A percentile compares a stretch with the other conserved stretches of the same genome.
phyloP scores from a whole-genome alignment of 2,113 vertebrate species.

The Paramisgurnus dabryanus region DNA sequence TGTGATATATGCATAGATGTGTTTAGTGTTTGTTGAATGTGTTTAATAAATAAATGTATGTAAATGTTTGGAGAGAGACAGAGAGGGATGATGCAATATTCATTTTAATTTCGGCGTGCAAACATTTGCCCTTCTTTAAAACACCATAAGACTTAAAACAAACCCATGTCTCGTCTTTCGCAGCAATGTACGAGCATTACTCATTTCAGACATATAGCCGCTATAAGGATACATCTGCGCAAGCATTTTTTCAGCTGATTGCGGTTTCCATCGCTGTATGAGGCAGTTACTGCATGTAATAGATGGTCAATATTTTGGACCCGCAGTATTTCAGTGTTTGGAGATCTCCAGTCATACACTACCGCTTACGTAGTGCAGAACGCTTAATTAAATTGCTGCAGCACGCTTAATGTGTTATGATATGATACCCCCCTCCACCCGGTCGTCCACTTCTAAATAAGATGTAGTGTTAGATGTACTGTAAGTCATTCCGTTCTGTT shows the following conservation, averaged over 20 bases:
- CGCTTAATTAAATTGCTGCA: constrained; percentile 73
- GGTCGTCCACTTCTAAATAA: constrained; percentile 51
- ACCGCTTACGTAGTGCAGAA: constrained; percentile 65
- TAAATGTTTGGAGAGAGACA: too few relatives aligned
- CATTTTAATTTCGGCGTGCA: too few relatives aligned
- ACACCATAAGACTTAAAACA: too few relatives aligned
- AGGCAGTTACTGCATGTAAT: constrained; percentile 12
- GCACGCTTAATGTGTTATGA: constrained; percentile 72
- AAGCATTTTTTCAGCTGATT: neutral
- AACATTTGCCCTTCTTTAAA: too few relatives aligned
- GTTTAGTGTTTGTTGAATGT: too few relatives aligned
- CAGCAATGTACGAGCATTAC: neutral
- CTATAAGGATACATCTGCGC: neutral
- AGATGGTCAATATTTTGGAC: constrained; percentile 25
- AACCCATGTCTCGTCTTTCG: too few relatives aligned
- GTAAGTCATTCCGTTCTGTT: constrained; percentile 76
- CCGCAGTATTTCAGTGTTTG: constrained; percentile 58
- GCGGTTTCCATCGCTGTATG: neutral
- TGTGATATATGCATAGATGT: too few relatives aligned
- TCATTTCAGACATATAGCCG: neutral
- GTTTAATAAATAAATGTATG: too few relatives aligned
- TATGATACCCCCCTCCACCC: constrained; percentile 60
- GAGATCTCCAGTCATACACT: constrained; percentile 64
- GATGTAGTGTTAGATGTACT: constrained; percentile 69
- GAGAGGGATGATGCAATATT: too few relatives aligned